These are phyloP conservation scores for Siphonodentalium dalli DNA, from an alignment of 2,888 invertebrate genomes.

Conservation along the genomic window DNA sequence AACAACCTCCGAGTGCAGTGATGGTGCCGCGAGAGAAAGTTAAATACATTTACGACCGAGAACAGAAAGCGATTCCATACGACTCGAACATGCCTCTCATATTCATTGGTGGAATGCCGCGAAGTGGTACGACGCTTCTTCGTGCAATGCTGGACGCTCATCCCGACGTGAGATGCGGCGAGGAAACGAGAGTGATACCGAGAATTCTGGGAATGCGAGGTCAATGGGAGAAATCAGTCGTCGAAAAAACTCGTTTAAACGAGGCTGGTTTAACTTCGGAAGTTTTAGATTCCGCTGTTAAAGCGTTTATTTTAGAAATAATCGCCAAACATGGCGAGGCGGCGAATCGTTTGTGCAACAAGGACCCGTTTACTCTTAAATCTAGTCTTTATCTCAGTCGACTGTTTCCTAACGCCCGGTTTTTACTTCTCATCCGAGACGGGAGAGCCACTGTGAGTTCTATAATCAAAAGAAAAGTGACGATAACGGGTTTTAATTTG, in stretches of 20 bases:
- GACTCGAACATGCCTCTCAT: constrained; percentile 86
- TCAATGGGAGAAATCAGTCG: constrained; percentile 86
- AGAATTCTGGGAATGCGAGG: constrained; percentile 89
- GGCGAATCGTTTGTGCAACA: constrained; percentile 94
- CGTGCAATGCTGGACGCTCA: constrained; percentile 98
- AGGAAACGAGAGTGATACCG: constrained; percentile 94
- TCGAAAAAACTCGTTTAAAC: constrained; percentile 43
- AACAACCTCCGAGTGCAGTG: constrained; percentile 31
- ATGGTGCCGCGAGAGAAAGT: constrained; percentile 47
- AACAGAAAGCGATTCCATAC: constrained; percentile 67
- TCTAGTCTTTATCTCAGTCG: constrained; percentile 93
- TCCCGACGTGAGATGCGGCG: constrained; percentile 94
- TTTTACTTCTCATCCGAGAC: constrained; percentile 97
- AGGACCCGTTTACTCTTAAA: constrained; percentile 97
- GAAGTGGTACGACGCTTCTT: constrained; percentile 96
- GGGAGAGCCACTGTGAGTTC: constrained; percentile 98
- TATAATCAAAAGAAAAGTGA: constrained; percentile 90
- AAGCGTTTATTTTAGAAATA: constrained; percentile 94
- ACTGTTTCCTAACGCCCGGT: constrained; percentile 96
- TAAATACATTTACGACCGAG: constrained; percentile 44
- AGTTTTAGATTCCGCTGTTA: constrained; percentile 92
- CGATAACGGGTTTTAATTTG: constrained; percentile 92
- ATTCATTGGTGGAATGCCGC: constrained; percentile 88
- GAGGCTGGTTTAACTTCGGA: constrained; percentile 77
- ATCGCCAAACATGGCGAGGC: constrained; percentile 79